Percentiles rank a stretch among this genome's conserved stretches.
Conservation (phyloP, 2,113 vertebrate species). For the Rattus rattus region DNA sequence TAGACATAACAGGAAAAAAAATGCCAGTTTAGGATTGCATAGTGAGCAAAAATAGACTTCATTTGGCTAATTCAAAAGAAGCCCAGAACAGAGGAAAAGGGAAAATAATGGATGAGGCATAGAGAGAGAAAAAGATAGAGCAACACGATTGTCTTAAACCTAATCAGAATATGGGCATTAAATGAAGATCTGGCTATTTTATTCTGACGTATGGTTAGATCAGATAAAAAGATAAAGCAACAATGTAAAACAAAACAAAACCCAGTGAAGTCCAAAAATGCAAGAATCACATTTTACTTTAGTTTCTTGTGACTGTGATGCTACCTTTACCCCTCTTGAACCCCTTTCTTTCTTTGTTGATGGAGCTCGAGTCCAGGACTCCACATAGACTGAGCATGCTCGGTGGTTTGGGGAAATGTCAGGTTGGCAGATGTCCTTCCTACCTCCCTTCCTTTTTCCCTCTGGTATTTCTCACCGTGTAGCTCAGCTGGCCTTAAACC, state of each 20-base stretch:
- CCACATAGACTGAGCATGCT: not conserved
- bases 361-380: not conserved
- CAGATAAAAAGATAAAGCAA: not conserved
- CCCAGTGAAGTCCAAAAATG: not conserved
- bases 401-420: not conserved
- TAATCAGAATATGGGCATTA: not conserved
- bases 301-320: not conserved
- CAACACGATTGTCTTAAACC: not conserved
- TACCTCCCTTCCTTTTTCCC: not conserved
- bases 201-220: not conserved
- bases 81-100: not conserved
- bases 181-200: not conserved
- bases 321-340: not conserved
- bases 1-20: not conserved
- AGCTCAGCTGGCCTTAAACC: not conserved
- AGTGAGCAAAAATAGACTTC: not conserved
- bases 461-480: not conserved
- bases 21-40: not conserved
- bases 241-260: no score
- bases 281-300: not conserved
- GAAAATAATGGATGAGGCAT: not conserved
- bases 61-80: not conserved
- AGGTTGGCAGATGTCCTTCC: not conserved
- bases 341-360: not conserved
- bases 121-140: not conserved